Evolutionary conservation across 2,888 invertebrate genomes (phyloP), one percentile per base, ranked within the genome.

Genomic region (Deilephila elpenor): DNA sequence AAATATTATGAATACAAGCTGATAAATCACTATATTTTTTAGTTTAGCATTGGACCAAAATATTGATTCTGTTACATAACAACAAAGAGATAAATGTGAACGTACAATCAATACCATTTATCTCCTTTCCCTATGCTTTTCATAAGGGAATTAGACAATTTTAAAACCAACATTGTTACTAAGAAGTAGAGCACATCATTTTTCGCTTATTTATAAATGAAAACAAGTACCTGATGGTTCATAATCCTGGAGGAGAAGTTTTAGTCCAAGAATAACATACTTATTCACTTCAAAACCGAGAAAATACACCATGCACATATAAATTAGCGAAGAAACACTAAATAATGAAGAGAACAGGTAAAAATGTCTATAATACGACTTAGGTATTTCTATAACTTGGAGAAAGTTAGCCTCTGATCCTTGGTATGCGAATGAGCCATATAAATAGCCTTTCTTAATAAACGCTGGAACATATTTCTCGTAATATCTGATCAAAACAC

Each of bases 331-430:
- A 0, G 88, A 74, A n/a, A 88, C 85, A 72, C 96, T 95, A 80
- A 96, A 93, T 37, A 96, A 78, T 1, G 96, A 92, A 0, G 97
- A 96, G 83, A 97, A 96, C 7, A 96, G 85, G 86, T 98, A 98
- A 85, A 98, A 98, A 90, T 98, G 98, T 80, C 93, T 95, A 83
- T 98, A 98, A 95, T 96, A 97, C 67, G 96, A 95, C 89, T 98
- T 98, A 0, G 98, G 98, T 64, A 98, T 94, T 88, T 97, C 97
- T 25, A 96, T 88, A 71, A 90, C 82, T 76, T 90, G 87, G n/a
- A 94, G 80, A 76, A 88, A 94, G 80, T 90, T 88, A 0, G 92
- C 94, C 19, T 91, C 92, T 25, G 91, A 86, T 0, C 95, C 95
- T 81, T 95, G 95, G 78, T 96, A 95, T 0, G 96, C 95, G 82